These are phyloP conservation scores for Cepphus grylle DNA, from an alignment of 2,113 vertebrate genomes.

Conservation along the genomic window DNA sequence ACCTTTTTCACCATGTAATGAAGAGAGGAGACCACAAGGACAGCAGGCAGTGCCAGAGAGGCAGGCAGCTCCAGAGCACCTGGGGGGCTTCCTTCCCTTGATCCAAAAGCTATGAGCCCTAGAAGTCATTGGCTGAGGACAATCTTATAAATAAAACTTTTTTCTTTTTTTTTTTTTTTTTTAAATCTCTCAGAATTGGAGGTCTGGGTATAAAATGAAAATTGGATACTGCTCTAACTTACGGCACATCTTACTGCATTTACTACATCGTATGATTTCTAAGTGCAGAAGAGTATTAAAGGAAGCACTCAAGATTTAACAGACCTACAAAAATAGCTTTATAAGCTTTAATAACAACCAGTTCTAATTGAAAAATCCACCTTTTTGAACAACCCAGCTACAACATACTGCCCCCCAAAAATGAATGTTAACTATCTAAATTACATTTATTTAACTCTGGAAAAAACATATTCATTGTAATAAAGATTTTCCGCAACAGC, in stretches of 20 bases:
- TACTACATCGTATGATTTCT: background rate
- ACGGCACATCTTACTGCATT: background rate
- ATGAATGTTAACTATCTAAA: background rate
- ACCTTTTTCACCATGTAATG: background rate
- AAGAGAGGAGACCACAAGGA: background rate
- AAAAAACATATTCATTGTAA: slow-evolving; percentile 47
- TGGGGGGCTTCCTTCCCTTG: background rate
- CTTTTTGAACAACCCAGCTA: background rate
- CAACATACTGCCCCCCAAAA: background rate
- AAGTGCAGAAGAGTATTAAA: background rate
- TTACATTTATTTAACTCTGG: slow-evolving; percentile 54
- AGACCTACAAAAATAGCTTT: background rate
- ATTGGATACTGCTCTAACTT: background rate
- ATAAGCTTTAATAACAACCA: background rate
- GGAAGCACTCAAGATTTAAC: background rate
- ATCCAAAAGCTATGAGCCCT: background rate
- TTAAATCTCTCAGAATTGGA: background rate
- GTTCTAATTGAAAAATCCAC: background rate
- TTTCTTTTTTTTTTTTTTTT: too few relatives aligned
- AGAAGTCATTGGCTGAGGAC: background rate
- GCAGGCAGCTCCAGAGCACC: accelerated
- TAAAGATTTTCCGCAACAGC: slow-evolving; percentile 69
- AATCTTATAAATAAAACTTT: background rate
- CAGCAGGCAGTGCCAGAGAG: background rate
- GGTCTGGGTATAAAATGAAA: background rate